Conservation (phyloP, 2,113 vertebrate species). For the Echinops telfairi region DNA sequence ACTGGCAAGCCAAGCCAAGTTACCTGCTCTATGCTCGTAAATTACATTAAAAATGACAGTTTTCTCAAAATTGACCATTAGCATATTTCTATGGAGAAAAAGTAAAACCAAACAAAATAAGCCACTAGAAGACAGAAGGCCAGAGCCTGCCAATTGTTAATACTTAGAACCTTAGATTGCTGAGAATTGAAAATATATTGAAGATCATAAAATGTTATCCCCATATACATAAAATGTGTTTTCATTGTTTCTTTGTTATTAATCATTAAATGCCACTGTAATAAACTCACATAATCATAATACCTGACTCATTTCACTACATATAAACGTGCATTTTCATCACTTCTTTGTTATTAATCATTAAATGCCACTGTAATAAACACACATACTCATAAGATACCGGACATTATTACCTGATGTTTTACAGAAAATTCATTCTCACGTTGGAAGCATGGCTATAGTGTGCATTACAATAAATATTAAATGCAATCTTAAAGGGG, state of each 20-base stretch:
- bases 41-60: not conserved
- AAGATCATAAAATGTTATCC: not conserved
- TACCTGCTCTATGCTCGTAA: not conserved
- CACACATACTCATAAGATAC: not conserved
- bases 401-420: not conserved
- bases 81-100: constrained; percentile 1
- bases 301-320: not conserved
- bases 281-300: not conserved
- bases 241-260: constrained; percentile 22
- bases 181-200: constrained; percentile 25
- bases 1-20: not conserved
- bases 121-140: not conserved
- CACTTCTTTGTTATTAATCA: constrained; percentile 32
- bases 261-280: not conserved
- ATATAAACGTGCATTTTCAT: no score
- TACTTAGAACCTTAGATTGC: not conserved
- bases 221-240: not conserved
- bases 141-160: not conserved
- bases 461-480: not conserved
- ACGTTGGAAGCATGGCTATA: constrained; percentile 9
- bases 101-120: not conserved
- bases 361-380: not conserved
- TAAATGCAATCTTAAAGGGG: not conserved
- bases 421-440: not conserved
- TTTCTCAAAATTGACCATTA: not conserved